Percentiles rank a stretch among this genome's conserved stretches.
These are phyloP conservation scores for Seriola quinqueradiata DNA, from an alignment of 2,113 vertebrate species.

Conservation along the genomic window DNA sequence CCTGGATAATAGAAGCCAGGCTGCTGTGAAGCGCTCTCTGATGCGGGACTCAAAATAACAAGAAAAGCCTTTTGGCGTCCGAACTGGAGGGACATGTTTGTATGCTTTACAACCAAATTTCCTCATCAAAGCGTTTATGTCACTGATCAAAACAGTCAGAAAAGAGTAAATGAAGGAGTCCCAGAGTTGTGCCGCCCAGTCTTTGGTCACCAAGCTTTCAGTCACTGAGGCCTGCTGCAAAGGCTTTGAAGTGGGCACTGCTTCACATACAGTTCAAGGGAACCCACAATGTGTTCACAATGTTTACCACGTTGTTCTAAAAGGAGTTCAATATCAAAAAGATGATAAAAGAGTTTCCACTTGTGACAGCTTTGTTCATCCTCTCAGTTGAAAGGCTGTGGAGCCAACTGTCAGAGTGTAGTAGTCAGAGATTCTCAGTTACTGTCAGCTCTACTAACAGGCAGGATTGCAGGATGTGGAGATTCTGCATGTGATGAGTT, in stretches of 20 bases:
- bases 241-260: constrained; percentile 64
- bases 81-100: constrained; percentile 63
- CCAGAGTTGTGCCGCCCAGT: constrained; percentile 44
- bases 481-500: neutral
- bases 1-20: constrained; percentile 59
- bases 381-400: neutral
- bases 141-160: constrained; percentile 61
- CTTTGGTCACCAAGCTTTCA: constrained; percentile 52
- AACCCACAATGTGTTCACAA: constrained; percentile 21
- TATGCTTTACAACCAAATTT: constrained; percentile 60
- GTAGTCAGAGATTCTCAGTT: neutral
- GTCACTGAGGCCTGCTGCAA: constrained; percentile 33
- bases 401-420: neutral
- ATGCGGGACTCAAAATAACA: constrained; percentile 62
- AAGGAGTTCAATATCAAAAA: constrained; percentile 40
- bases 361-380: constrained; percentile 10
- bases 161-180: constrained; percentile 55
- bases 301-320: constrained; percentile 28
- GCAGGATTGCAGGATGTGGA: neutral
- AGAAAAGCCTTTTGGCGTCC: constrained; percentile 49
- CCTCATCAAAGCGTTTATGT: constrained; percentile 62
- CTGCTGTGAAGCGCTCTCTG: constrained; percentile 55
- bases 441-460: neutral
- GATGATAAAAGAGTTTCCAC: neutral
- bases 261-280: constrained; percentile 14